A percentile compares a stretch with the other conserved stretches of the same genome.
Conservation (phyloP, 2,888 invertebrate species). For the Rhagonycha lutea region DNA sequence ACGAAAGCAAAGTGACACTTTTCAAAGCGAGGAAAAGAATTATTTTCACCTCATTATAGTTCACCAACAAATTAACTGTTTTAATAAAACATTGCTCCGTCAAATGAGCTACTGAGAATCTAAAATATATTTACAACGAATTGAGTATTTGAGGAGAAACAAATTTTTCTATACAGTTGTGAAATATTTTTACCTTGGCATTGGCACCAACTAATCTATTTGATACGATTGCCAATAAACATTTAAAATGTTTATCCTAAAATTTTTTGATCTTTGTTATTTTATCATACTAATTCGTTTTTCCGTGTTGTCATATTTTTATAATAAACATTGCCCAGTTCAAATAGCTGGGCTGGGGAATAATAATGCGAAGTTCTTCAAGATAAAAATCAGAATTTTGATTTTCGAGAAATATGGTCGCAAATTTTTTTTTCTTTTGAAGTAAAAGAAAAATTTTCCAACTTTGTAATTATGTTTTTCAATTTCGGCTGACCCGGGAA, state of each 20-base stretch:
- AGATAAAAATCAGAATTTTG: background rate
- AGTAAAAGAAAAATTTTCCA: too few species aligned
- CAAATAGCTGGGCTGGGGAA: background rate
- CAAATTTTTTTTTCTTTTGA: too few species aligned
- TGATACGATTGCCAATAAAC: background rate
- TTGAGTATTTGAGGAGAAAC: background rate
- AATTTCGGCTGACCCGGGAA: too few species aligned
- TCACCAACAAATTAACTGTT: too few species aligned
- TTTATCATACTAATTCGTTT: background rate
- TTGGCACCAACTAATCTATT: background rate
- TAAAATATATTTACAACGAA: background rate
- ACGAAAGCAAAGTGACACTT: too few species aligned
- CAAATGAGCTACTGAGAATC: too few species aligned
- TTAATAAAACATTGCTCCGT: too few species aligned
- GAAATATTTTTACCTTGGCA: background rate
- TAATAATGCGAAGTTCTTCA: background rate
- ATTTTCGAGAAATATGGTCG: too few species aligned
- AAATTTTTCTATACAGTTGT: background rate
- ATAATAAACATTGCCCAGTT: background rate
- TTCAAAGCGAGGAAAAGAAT: too few species aligned
- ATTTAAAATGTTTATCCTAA: background rate
- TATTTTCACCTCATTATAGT: too few species aligned
- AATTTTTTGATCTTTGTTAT: background rate
- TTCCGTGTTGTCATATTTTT: background rate
- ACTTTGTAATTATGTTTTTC: too few species aligned